Conservation (phyloP, 2,888 invertebrate genomes). For the Leptopilina syphax region DNA sequence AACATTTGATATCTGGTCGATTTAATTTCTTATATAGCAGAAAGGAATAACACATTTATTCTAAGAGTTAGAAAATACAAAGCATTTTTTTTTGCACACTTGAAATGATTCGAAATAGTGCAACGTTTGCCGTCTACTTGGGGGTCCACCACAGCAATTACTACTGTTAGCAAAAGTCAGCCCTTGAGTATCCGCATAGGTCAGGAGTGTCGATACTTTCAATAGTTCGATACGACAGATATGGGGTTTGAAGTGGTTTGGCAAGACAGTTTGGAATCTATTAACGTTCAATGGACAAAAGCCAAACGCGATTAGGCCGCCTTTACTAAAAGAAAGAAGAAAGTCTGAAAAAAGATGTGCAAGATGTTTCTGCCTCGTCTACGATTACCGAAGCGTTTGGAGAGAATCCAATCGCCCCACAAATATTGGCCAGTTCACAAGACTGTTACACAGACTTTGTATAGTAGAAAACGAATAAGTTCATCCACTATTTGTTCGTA, state of each 20-base stretch:
- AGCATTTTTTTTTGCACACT: too few relatives aligned
- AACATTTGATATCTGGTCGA: too few relatives aligned
- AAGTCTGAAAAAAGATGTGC: conserved; percentile 56
- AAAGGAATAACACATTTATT: too few relatives aligned
- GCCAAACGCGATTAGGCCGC: conserved; percentile 74
- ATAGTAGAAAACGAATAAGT: conserved; percentile 48
- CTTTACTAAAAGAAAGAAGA: conserved; percentile 62
- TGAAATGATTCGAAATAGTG: too few relatives aligned
- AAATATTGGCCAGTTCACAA: conserved; percentile 67
- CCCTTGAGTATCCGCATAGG: conserved; percentile 12
- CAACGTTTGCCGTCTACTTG: too few relatives aligned
- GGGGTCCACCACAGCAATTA: too few relatives aligned
- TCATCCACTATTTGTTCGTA: not conserved
- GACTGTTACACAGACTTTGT: conserved; percentile 51
- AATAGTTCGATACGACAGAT: conserved; percentile 32
- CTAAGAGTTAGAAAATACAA: too few relatives aligned
- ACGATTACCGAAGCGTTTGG: conserved; percentile 69
- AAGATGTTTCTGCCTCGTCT: conserved; percentile 61
- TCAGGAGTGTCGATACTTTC: conserved; percentile 8
- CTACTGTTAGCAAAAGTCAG: conserved; percentile 40
- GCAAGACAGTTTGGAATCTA: conserved; percentile 54
- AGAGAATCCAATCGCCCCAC: conserved; percentile 68
- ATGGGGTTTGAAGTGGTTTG: conserved; percentile 44
- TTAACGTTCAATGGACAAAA: conserved; percentile 67
- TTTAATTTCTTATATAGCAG: too few relatives aligned